A percentile compares a stretch with the other conserved stretches of the same genome.
Evolutionary conservation across 2,113 vertebrate species (phyloP).

Genomic region (Tychaedon coryphoeus): DNA sequence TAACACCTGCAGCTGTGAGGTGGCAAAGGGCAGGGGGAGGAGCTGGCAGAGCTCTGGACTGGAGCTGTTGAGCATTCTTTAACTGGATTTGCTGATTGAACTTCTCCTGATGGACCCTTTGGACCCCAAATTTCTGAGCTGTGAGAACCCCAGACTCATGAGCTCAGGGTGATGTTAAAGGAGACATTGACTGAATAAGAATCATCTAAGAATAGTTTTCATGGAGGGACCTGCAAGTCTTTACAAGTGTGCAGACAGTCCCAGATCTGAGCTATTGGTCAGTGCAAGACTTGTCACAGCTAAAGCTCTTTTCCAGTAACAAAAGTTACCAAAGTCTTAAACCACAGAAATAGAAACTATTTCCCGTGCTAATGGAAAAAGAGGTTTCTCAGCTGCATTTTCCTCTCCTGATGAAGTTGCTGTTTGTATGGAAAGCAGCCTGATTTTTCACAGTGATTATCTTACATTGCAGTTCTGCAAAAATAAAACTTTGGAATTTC

Average conservation of each 20-base stretch:
- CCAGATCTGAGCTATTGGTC: neutral
- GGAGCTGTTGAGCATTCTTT: neutral
- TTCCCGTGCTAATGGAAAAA: conserved; percentile 29
- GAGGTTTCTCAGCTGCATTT: conserved; percentile 3
- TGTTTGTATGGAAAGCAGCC: conserved; percentile 14
- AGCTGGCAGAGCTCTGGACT: neutral
- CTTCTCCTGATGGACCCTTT: neutral
- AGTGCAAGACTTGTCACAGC: neutral
- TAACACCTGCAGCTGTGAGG: neutral
- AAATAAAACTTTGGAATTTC: conserved; percentile 59
- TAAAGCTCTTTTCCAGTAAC: conserved; percentile 31
- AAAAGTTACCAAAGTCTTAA: conserved; percentile 22
- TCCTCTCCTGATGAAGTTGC: neutral
- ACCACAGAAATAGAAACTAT: conserved; percentile 41
- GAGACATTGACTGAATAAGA: neutral
- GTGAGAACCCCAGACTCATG: neutral
- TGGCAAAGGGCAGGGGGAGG: neutral
- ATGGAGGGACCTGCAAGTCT: neutral
- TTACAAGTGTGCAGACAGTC: neutral
- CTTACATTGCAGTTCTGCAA: conserved; percentile 2
- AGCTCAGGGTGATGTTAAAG: neutral
- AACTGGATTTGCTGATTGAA: neutral
- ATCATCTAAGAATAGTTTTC: neutral
- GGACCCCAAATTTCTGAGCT: neutral
- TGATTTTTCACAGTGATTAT: conserved; percentile 45